These are phyloP conservation scores for Drosophila nasuta DNA, from an alignment of 1,140 invertebrate species.

Conservation along the genomic window DNA sequence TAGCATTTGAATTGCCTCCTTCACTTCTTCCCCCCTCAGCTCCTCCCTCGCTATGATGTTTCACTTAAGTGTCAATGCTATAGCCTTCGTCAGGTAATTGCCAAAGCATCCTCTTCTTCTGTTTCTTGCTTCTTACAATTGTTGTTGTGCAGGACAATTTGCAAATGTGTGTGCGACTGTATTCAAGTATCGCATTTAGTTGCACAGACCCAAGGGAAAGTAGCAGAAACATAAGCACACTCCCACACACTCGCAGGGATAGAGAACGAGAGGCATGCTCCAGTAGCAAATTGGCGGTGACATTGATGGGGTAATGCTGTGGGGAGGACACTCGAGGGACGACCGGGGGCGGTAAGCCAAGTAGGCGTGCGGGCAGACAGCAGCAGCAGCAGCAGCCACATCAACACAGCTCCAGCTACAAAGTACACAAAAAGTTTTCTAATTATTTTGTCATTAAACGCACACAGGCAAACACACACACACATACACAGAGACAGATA, in stretches of 20 bases:
- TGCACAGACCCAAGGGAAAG: slow-evolving; percentile 18
- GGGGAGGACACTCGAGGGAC: background rate
- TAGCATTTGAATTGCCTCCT: slow-evolving; percentile 43
- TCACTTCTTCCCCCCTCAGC: background rate
- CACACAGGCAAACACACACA: slow-evolving; percentile 57
- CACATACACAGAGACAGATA: slow-evolving; percentile 25
- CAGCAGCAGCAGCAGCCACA: slow-evolving; percentile 27
- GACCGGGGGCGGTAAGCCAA: slow-evolving; percentile 9
- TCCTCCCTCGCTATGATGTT: background rate
- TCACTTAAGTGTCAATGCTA: slow-evolving; percentile 61
- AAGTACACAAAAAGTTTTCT: slow-evolving; percentile 84
- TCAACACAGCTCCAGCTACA: slow-evolving; percentile 61
- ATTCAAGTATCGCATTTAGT: slow-evolving; percentile 45
- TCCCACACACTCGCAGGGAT: background rate
- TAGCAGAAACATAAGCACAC: slow-evolving; percentile 23
- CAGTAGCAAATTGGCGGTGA: slow-evolving; percentile 79
- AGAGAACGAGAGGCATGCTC: slow-evolving; percentile 19
- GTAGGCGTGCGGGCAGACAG: slow-evolving; percentile 30
- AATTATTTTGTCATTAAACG: slow-evolving; percentile 84
- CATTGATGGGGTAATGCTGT: slow-evolving; percentile 62
- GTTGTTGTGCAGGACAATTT: slow-evolving; percentile 64
- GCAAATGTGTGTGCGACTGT: slow-evolving; percentile 55
- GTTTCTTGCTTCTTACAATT: slow-evolving; percentile 27
- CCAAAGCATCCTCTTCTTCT: slow-evolving; percentile 27
- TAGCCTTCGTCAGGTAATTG: slow-evolving; percentile 60